Percentiles rank a stretch among this genome's conserved stretches.
phyloP scores from a whole-genome alignment of 2,113 vertebrate species.

The Misgurnus anguillicaudatus region DNA sequence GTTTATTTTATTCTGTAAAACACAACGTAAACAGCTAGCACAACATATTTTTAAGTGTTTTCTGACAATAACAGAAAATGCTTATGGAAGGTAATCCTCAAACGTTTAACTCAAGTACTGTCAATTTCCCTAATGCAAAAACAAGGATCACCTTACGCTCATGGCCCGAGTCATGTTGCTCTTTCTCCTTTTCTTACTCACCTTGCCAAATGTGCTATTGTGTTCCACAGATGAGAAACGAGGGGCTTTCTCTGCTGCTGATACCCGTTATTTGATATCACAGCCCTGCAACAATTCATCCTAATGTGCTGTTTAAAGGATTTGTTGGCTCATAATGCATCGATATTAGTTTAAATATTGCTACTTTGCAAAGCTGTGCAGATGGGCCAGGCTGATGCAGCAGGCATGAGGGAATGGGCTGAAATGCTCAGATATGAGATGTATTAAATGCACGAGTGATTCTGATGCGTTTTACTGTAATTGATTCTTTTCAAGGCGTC shows the following conservation, averaged over 20 bases:
- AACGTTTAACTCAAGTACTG: constrained; percentile 28
- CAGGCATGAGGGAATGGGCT: constrained; percentile 60
- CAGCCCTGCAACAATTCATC: constrained; percentile 58
- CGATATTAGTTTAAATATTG: constrained; percentile 65
- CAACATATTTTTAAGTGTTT: constrained; percentile 33
- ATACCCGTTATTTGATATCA: constrained; percentile 61
- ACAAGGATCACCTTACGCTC: constrained; percentile 41
- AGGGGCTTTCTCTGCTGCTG: constrained; percentile 47
- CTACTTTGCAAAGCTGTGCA: constrained; percentile 58
- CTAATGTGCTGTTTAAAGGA: constrained; percentile 58
- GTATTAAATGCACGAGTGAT: constrained; percentile 76
- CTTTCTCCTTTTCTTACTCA: constrained; percentile 1
- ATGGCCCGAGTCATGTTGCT: constrained; percentile 4
- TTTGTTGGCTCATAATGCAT: constrained; percentile 54
- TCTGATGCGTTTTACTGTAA: constrained; percentile 76
- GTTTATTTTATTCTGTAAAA: neutral
- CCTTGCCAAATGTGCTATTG: constrained; percentile 47
- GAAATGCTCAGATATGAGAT: constrained; percentile 72
- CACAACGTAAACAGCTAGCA: neutral
- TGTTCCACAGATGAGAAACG: constrained; percentile 54
- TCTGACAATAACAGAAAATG: neutral
- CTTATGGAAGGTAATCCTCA: constrained; percentile 28
- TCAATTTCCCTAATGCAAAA: constrained; percentile 32
- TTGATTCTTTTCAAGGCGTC: constrained; percentile 79
- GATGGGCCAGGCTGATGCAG: constrained; percentile 61